Conservation (phyloP, 1,140 invertebrate genomes). For the Coelopa frigida region DNA sequence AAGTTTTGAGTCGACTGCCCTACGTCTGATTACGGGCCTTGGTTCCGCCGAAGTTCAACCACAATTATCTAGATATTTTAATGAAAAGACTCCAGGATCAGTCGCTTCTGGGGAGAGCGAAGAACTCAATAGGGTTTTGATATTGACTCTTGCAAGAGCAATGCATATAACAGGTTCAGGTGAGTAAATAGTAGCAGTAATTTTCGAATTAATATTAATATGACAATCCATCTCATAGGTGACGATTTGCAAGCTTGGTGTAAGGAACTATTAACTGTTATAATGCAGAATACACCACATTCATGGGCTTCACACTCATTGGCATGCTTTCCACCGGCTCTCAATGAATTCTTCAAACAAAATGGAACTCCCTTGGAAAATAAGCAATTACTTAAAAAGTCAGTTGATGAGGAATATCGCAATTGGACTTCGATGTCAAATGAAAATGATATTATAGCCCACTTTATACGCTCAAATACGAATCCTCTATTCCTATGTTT, state of each 20-base stretch:
- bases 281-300: slow-evolving; percentile 91
- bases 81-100: slow-evolving; percentile 63
- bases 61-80: slow-evolving; percentile 77
- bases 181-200: slow-evolving; percentile 13
- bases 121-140: slow-evolving; percentile 85
- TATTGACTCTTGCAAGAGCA: slow-evolving; percentile 86
- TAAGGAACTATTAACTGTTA: slow-evolving; percentile 79
- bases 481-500: slow-evolving; percentile 83
- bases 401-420: slow-evolving; percentile 88
- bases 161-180: slow-evolving; percentile 84
- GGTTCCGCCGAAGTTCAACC: slow-evolving; percentile 88
- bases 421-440: slow-evolving; percentile 96
- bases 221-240: slow-evolving; percentile 35
- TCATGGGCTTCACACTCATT: slow-evolving; percentile 89
- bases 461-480: slow-evolving; percentile 85
- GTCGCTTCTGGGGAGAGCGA: slow-evolving; percentile 89
- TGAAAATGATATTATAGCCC: slow-evolving; percentile 90
- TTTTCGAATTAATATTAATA: not conserved
- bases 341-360: slow-evolving; percentile 75
- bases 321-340: slow-evolving; percentile 79
- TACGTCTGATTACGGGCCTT: slow-evolving; percentile 83
- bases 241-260: slow-evolving; percentile 70
- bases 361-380: slow-evolving; percentile 81
- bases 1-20: slow-evolving; percentile 88
- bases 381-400: slow-evolving; percentile 83